These are phyloP conservation scores for Synanthedon myopaeformis DNA, from an alignment of 2,888 invertebrate species.

Conservation along the genomic window DNA sequence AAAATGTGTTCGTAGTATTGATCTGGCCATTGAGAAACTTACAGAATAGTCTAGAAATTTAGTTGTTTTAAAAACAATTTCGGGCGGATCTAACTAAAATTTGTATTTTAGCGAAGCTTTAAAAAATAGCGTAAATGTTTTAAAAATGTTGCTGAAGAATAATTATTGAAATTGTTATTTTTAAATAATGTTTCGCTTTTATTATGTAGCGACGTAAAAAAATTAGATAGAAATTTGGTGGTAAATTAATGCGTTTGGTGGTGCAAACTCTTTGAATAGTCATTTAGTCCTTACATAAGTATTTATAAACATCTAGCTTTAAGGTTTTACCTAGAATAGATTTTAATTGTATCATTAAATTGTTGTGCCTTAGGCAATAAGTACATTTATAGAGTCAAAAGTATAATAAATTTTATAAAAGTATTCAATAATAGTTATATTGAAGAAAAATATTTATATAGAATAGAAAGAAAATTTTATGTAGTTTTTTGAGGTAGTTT, in stretches of 20 bases:
- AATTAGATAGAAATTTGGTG: slow-evolving; percentile 41
- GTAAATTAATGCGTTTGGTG: slow-evolving; percentile 56
- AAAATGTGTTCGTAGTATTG: slow-evolving; percentile 35
- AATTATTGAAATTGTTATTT: slow-evolving; percentile 7
- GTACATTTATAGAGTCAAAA: slow-evolving; percentile 4
- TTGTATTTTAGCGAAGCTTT: slow-evolving; percentile 52
- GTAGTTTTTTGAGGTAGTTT: slow-evolving; percentile 40
- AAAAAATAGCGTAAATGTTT: slow-evolving; percentile 16
- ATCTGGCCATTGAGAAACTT: slow-evolving; percentile 47
- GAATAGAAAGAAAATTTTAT: slow-evolving; percentile 31
- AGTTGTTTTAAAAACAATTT: slow-evolving; percentile 29
- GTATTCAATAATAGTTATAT: neutral
- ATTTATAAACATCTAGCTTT: slow-evolving; percentile 36
- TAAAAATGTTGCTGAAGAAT: slow-evolving; percentile 3
- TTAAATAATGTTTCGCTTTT: slow-evolving; percentile 10
- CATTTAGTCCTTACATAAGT: slow-evolving; percentile 32
- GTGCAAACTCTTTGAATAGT: slow-evolving; percentile 55
- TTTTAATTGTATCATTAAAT: slow-evolving; percentile 26
- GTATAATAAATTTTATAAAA: neutral
- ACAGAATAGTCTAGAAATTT: slow-evolving; percentile 40
- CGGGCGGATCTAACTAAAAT: slow-evolving; percentile 46
- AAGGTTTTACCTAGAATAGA: slow-evolving; percentile 40
- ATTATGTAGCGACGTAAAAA: slow-evolving; percentile 2
- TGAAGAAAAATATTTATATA: neutral
- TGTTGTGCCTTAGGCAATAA: slow-evolving; percentile 46